Evolutionary conservation across 2,797 vertebrate species (phyloP), one percentile per base, ranked within the genome.

Genomic region (Phataginus tricuspis): DNA sequence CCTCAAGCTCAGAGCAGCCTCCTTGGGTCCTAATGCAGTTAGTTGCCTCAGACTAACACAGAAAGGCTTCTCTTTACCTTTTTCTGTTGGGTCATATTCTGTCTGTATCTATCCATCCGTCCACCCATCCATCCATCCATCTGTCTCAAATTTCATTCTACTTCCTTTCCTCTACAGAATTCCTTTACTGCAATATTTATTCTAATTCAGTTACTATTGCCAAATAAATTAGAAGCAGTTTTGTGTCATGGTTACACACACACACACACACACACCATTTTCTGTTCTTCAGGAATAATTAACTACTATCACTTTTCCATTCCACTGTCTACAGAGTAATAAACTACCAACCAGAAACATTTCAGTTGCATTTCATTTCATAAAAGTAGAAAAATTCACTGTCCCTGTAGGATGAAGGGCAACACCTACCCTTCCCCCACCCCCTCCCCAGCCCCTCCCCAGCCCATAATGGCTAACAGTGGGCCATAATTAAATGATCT

Each of bases 401-500:
- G 4, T 59, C 63, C 49, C 57, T 42, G 1, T 23, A 88, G 72
- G 90, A 75, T 66, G 53, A 94, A 92, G 11, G 69, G 31, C 6
- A 68, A 39, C 23, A 8, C 7, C 45, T 16, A 25, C 57, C 19
- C 42, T 8, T 1, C 37, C 72, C 31, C 57, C 25, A 16, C 68
- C 21, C 64, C 42, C 42, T 5, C 37, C 57, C 27, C 42, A 8
- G 1, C 37, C 72, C 31, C 63, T 29, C 14, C 68, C 21, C 69
- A 31, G 13, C 27, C 87, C 51, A 25, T 25, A 77, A 83, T 14
- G 55, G 80, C 92, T 51, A 91, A 77, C 2, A 12, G 55, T 16
- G 51, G 92, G 29, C 31, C 42, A 51, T 89, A 91, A 96, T 86
- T 75, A 96, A 96, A 95, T 82, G 51, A 63, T 85, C 51, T 84